Percentiles rank a stretch among this genome's conserved stretches.
phyloP scores from a whole-genome alignment of 2,888 invertebrate genomes.

The Cephus pygmeus region DNA sequence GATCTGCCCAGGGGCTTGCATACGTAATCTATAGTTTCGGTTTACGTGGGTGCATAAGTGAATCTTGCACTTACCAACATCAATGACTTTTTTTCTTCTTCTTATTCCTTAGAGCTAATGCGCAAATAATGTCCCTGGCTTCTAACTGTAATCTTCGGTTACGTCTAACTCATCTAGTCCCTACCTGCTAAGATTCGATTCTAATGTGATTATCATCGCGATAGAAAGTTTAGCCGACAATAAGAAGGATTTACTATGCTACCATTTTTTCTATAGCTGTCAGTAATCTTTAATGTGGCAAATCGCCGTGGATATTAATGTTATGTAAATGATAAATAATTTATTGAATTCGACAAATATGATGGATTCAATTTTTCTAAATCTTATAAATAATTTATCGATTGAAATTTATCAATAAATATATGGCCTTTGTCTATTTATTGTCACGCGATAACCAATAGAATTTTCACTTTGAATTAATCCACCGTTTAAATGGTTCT shows the following conservation, averaged over 20 bases:
- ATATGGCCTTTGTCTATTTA: no score
- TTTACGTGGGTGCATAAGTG: constrained; percentile 19
- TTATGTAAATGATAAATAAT: no score
- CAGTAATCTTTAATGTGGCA: neutral
- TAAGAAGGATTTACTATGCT: neutral
- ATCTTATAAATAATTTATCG: no score
- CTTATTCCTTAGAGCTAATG: neutral
- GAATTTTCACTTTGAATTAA: no score
- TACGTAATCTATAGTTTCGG: constrained; percentile 18
- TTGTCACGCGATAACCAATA: no score
- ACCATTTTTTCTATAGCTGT: neutral
- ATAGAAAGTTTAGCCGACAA: neutral
- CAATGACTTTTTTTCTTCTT: neutral
- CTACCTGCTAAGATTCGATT: neutral
- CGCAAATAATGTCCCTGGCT: neutral
- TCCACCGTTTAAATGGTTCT: no score
- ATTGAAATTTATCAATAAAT: no score
- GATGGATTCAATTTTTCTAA: no score
- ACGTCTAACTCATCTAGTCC: neutral
- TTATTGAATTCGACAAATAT: no score
- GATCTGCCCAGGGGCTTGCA: constrained; percentile 19
- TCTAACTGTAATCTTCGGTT: neutral
- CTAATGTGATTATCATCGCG: neutral
- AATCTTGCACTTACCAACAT: constrained; percentile 19
- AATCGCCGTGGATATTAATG: neutral